Percentiles rank a stretch among this genome's conserved stretches.
Evolutionary conservation across 2,113 vertebrate species (phyloP).

Genomic region (Centropus unirufus): DNA sequence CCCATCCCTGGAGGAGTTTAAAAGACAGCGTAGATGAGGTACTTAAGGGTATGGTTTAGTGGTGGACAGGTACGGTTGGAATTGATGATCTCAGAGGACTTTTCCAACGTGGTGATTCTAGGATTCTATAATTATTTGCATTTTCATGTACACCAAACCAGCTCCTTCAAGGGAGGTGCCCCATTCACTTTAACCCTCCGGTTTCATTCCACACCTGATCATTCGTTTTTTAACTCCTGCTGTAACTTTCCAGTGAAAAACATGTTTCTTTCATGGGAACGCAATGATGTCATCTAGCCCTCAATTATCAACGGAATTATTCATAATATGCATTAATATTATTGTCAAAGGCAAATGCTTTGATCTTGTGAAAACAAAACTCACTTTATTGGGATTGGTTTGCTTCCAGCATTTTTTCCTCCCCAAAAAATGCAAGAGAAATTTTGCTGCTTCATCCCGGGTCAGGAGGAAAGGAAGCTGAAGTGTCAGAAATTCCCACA

Average conservation of each 20-base stretch:
- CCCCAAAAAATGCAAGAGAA: background rate
- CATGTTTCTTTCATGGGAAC: background rate
- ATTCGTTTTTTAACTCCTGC: background rate
- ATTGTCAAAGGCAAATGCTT: background rate
- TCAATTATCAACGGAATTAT: background rate
- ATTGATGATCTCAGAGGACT: no score
- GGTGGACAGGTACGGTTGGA: no score
- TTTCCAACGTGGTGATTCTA: no score
- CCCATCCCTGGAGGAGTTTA: no score
- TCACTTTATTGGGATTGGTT: background rate
- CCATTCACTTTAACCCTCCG: background rate
- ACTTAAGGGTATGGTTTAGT: no score
- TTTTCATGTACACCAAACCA: background rate
- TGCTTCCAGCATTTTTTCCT: background rate
- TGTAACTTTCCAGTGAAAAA: background rate
- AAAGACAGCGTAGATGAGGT: no score
- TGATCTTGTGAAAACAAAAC: background rate
- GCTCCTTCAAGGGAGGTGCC: constrained; percentile 4
- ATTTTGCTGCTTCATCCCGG: background rate
- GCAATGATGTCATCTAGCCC: background rate
- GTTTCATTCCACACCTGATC: constrained; percentile 23
- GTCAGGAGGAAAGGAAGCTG: constrained; percentile 1
- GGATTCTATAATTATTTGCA: background rate
- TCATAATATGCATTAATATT: background rate
- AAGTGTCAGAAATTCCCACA: constrained; percentile 57